Conservation (phyloP, 1,140 invertebrate species). For the Rhopalosiphum maidis region DNA sequence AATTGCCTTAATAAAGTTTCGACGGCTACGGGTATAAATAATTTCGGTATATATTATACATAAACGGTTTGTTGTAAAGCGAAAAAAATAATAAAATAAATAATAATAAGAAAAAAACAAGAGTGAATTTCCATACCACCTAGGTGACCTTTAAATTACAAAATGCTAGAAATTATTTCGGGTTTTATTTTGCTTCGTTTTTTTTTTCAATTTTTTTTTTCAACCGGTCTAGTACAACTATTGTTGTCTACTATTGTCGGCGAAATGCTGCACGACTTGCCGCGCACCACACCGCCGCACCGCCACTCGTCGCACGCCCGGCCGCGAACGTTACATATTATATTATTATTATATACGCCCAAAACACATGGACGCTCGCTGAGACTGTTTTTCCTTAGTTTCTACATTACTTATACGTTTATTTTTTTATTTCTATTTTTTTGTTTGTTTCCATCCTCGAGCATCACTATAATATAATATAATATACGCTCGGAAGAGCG, state of each 20-base stretch:
- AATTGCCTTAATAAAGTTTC: background rate
- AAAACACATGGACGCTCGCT: background rate
- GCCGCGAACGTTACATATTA: background rate
- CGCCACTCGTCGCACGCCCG: background rate
- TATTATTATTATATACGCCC: background rate
- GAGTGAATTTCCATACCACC: constrained; percentile 3
- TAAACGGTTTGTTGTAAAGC: background rate
- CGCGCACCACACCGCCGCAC: background rate
- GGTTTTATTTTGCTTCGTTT: background rate
- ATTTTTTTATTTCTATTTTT: background rate
- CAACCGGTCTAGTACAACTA: constrained; percentile 16
- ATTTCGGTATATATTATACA: background rate
- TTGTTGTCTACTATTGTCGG: constrained; percentile 22
- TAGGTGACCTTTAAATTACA: background rate
- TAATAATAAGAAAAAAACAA: constrained; percentile 2
- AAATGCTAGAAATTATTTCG: constrained; percentile 27
- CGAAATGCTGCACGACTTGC: background rate
- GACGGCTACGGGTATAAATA: background rate
- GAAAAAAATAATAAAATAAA: background rate
- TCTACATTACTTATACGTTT: background rate
- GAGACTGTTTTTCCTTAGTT: background rate
- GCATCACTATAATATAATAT: background rate
- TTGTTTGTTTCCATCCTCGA: background rate
- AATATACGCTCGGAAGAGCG: background rate
- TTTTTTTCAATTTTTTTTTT: background rate